Percentiles rank a stretch among this genome's conserved stretches.
Evolutionary conservation across 1,140 invertebrate species (phyloP).

Genomic region (Luehdorfia chinensis): DNA sequence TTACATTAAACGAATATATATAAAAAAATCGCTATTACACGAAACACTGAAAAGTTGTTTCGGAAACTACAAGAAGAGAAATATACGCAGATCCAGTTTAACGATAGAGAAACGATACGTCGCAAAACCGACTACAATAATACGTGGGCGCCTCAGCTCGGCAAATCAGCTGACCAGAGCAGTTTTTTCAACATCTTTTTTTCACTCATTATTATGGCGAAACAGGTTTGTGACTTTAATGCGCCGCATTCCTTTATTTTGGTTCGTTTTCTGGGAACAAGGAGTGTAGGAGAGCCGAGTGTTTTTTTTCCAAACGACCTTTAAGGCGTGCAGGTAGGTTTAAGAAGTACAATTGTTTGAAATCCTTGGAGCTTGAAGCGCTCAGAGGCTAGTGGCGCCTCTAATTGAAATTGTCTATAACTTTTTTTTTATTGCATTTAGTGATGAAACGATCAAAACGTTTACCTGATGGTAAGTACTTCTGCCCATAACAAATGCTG

Average conservation of each 20-base stretch:
- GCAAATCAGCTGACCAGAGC: constrained; percentile 52
- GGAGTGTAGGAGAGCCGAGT: constrained; percentile 23
- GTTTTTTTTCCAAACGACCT: constrained; percentile 26
- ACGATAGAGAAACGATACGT: constrained; percentile 19
- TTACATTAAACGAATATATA: no score
- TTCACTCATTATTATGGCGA: constrained; percentile 40
- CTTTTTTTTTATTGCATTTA: no score
- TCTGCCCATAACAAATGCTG: no score
- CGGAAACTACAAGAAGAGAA: no score
- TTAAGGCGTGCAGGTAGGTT: constrained; percentile 35
- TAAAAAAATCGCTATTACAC: no score
- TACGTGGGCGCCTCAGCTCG: constrained; percentile 51
- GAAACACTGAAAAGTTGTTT: no score
- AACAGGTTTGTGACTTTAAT: constrained; percentile 48
- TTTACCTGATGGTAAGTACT: no score
- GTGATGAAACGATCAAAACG: no score
- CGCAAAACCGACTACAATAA: constrained; percentile 18
- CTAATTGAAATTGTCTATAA: no score
- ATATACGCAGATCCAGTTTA: no score
- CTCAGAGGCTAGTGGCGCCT: no score
- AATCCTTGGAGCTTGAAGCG: no score
- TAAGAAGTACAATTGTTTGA: constrained; percentile 18
- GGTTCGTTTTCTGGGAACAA: constrained; percentile 41
- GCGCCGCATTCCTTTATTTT: constrained; percentile 48
- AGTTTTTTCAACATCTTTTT: constrained; percentile 42